Conservation (phyloP, 2,888 invertebrate genomes). For the Spodoptera exigua region DNA sequence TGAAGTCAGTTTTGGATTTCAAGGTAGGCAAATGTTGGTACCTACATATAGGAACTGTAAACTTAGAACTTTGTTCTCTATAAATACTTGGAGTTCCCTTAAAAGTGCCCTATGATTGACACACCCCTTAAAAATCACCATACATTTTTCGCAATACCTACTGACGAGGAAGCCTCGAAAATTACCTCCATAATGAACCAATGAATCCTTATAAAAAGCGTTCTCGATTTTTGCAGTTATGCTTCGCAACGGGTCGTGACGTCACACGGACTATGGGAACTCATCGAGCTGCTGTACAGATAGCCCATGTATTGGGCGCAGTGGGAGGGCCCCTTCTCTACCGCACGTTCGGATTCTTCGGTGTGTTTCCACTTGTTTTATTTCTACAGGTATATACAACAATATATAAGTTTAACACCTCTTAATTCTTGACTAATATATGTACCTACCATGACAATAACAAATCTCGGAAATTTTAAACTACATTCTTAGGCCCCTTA, state of each 20-base stretch:
- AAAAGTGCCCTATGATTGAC: too few species aligned
- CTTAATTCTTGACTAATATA: background rate
- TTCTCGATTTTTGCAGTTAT: conserved; percentile 73
- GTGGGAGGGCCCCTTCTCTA: conserved; percentile 93
- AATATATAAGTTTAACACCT: conserved; percentile 25
- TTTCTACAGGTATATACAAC: conserved; percentile 82
- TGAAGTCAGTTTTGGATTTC: too few species aligned
- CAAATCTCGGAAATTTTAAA: background rate
- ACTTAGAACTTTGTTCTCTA: too few species aligned
- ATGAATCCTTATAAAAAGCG: conserved; percentile 25
- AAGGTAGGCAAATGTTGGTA: too few species aligned
- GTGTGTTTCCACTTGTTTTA: conserved; percentile 91
- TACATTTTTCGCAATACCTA: too few species aligned
- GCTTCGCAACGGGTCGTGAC: conserved; percentile 82
- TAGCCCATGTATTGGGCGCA: conserved; percentile 89
- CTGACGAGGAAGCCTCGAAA: too few species aligned
- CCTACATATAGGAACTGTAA: too few species aligned
- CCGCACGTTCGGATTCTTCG: conserved; percentile 92
- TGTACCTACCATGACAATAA: background rate
- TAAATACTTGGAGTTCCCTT: too few species aligned
- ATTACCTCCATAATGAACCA: conserved; percentile 12
- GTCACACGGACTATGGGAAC: conserved; percentile 90
- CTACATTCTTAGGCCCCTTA: too few species aligned
- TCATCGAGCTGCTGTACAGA: conserved; percentile 84
- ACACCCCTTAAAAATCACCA: too few species aligned